These are phyloP conservation scores for Diprion similis DNA, from an alignment of 1,140 invertebrate species.

Conservation along the genomic window DNA sequence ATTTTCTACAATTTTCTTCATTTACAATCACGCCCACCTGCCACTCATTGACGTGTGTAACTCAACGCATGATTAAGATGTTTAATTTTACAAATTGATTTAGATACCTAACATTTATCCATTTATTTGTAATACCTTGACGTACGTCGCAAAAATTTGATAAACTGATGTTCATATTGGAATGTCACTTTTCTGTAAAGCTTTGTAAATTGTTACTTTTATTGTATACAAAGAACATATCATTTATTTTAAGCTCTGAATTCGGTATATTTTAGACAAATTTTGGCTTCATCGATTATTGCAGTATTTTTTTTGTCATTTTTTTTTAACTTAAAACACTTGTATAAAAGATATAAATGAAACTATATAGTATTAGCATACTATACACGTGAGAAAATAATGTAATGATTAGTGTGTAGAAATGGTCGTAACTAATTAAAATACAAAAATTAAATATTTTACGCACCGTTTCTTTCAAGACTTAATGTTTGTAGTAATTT, in stretches of 20 bases:
- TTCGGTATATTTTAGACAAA: background rate
- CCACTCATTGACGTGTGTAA: slow-evolving; percentile 16
- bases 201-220: background rate
- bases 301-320: background rate
- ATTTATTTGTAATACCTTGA: background rate
- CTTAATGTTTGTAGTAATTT: background rate
- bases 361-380: slow-evolving; percentile 12
- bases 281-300: background rate
- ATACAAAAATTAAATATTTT: background rate
- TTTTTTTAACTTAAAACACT: slow-evolving; percentile 11
- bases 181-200: background rate
- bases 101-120: background rate
- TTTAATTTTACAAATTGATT: too few relatives aligned
- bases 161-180: too few relatives aligned
- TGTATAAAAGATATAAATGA: slow-evolving; percentile 32
- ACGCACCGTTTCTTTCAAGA: background rate
- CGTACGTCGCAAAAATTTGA: too few relatives aligned
- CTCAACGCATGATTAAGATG: slow-evolving; percentile 16
- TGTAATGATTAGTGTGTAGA: slow-evolving; percentile 17
- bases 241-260: background rate
- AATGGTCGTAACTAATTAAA: background rate
- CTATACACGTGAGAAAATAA: slow-evolving; percentile 16
- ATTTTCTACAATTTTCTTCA: slow-evolving; percentile 13
- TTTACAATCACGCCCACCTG: slow-evolving; percentile 19
- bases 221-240: background rate